Conservation (phyloP, 2,888 invertebrate species). For the Drosophila dives region DNA sequence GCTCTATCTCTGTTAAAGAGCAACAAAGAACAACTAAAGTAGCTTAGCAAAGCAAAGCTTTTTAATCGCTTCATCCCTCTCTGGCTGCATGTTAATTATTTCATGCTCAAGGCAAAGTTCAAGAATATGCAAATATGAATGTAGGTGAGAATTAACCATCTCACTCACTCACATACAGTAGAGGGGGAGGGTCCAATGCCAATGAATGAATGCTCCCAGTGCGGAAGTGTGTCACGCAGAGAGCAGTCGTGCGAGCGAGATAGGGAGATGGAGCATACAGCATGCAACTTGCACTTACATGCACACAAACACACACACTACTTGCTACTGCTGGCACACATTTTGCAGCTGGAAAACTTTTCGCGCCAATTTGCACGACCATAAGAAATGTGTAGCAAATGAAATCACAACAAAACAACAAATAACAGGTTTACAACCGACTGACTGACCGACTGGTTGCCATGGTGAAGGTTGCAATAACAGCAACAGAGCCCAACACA, state of each 20-base stretch:
- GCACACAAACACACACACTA: constrained; percentile 17
- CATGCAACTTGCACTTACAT: constrained; percentile 27
- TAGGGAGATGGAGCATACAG: constrained; percentile 29
- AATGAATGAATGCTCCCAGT: constrained; percentile 66
- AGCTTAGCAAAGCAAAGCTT: constrained; percentile 14
- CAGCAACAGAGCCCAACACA: constrained; percentile 44
- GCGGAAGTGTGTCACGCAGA: constrained; percentile 66
- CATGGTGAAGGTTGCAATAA: constrained; percentile 73
- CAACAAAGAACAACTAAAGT: constrained; percentile 13
- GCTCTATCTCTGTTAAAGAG: background rate
- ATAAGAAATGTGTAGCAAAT: constrained; percentile 60
- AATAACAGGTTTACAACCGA: constrained; percentile 69
- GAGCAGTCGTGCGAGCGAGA: constrained; percentile 4
- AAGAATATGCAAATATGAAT: constrained; percentile 24
- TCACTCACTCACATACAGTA: constrained; percentile 13
- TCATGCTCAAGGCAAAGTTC: constrained; percentile 23
- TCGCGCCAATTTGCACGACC: constrained; percentile 71
- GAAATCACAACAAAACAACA: constrained; percentile 63
- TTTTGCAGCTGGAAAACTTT: constrained; percentile 74
- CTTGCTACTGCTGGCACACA: constrained; percentile 56
- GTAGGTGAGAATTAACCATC: constrained; percentile 5
- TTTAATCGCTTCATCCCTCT: background rate
- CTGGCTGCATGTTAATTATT: constrained; percentile 1
- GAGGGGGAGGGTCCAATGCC: constrained; percentile 33
- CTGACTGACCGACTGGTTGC: constrained; percentile 70